A percentile compares a stretch with the other conserved stretches of the same genome.
Evolutionary conservation across 2,113 vertebrate species (phyloP).

Genomic region (Nerophis ophidion): DNA sequence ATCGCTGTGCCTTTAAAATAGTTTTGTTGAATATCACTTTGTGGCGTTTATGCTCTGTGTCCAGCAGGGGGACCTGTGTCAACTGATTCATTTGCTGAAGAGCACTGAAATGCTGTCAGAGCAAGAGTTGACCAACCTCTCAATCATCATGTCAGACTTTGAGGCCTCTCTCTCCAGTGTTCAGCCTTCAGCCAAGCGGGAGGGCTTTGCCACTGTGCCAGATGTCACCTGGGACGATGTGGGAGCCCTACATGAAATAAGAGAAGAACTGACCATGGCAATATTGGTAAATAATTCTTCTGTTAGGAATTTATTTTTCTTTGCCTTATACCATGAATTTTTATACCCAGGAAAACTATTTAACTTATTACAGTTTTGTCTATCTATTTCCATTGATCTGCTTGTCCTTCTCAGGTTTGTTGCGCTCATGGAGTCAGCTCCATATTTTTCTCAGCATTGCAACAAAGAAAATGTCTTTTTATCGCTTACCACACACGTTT

Average conservation of each 20-base stretch:
- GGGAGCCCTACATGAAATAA: constrained; percentile 86
- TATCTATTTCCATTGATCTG: no score
- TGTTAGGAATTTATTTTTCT: not conserved
- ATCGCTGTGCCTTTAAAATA: not conserved
- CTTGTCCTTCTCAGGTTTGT: no score
- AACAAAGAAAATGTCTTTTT: no score
- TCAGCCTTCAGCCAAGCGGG: constrained; percentile 94
- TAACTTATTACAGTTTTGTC: no score
- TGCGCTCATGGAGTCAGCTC: no score
- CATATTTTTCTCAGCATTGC: no score
- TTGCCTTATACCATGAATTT: no score
- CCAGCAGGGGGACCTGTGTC: constrained; percentile 78
- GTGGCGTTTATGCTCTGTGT: not conserved
- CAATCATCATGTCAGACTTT: constrained; percentile 88
- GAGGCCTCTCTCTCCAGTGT: constrained; percentile 76
- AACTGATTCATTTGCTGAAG: constrained; percentile 77
- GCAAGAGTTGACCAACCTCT: constrained; percentile 78
- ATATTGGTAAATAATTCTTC: constrained; percentile 80
- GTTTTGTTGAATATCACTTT: not conserved
- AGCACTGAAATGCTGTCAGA: constrained; percentile 71
- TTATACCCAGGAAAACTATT: no score
- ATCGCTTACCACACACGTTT: constrained; percentile 1
- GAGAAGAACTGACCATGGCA: constrained; percentile 94
- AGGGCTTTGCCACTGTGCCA: constrained; percentile 94
- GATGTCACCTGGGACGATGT: constrained; percentile 93